These are phyloP conservation scores for Microdon myrmicae DNA, from an alignment of 2,888 invertebrate genomes.

Conservation along the genomic window DNA sequence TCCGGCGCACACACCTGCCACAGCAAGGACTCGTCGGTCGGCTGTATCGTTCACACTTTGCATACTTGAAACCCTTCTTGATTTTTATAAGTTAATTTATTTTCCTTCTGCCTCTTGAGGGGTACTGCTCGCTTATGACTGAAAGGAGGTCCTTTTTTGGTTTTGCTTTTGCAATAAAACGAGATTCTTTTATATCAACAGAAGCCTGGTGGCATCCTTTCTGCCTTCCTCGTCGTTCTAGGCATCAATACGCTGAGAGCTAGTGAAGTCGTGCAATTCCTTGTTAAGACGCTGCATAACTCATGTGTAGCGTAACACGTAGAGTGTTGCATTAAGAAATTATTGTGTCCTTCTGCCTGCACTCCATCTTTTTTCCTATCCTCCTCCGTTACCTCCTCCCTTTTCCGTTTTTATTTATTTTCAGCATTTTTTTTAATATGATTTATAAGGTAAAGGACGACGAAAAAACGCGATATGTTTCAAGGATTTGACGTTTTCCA, in stretches of 20 bases:
- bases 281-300: slow-evolving; percentile 15
- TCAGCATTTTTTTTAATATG: too few species aligned
- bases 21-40: slow-evolving; percentile 25
- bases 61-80: slow-evolving; percentile 49
- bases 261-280: slow-evolving; percentile 3
- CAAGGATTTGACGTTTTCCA: too few species aligned
- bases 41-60: slow-evolving; percentile 17
- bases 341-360: slow-evolving; percentile 33
- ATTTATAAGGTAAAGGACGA: too few species aligned
- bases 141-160: slow-evolving; percentile 1
- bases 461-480: too few species aligned
- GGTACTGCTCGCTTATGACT: not conserved
- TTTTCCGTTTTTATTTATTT: too few species aligned
- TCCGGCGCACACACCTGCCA: slow-evolving; percentile 20
- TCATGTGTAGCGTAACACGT: slow-evolving; percentile 30
- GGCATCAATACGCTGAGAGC: not conserved
- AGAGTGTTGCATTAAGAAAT: slow-evolving; percentile 52
- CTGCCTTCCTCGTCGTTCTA: slow-evolving; percentile 12
- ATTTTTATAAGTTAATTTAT: slow-evolving; percentile 52
- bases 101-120: slow-evolving; percentile 26
- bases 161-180: not conserved
- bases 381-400: too few species aligned
- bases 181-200: slow-evolving; percentile 35
- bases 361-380: too few species aligned
- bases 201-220: slow-evolving; percentile 4